These are phyloP conservation scores for Phycodurus eques DNA, from an alignment of 2,113 vertebrate genomes.

Conservation along the genomic window DNA sequence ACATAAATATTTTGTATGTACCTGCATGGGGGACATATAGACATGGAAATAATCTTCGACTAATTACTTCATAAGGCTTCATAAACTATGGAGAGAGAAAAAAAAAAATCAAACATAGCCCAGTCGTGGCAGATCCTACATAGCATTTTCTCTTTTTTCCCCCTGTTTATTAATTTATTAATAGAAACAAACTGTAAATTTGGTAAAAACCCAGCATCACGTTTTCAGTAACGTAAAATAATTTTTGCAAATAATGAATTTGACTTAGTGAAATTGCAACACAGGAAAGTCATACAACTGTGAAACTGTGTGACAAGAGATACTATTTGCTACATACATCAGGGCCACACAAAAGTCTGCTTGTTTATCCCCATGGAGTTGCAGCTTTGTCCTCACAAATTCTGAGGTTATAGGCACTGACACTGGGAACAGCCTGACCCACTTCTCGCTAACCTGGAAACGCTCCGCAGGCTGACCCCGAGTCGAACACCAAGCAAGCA, in stretches of 20 bases:
- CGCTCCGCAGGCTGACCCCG: slow-evolving; percentile 60
- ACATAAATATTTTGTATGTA: slow-evolving; percentile 41
- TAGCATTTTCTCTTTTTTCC: background rate
- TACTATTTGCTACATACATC: slow-evolving; percentile 7
- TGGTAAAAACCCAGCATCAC: background rate
- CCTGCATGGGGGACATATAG: slow-evolving; percentile 45
- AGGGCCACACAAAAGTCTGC: slow-evolving; percentile 43
- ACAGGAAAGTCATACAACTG: background rate
- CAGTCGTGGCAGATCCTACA: background rate
- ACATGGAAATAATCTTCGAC: slow-evolving; percentile 65
- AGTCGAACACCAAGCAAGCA: slow-evolving; percentile 41
- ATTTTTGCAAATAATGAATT: background rate
- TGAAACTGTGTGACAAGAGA: background rate
- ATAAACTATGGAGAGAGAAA: slow-evolving; percentile 19
- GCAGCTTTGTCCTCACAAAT: slow-evolving; percentile 55
- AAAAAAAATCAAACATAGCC: too few species aligned
- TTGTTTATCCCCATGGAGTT: slow-evolving; percentile 50
- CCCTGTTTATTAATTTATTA: background rate
- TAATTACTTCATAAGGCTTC: slow-evolving; percentile 59
- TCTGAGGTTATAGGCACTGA: slow-evolving; percentile 64
- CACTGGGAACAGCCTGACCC: slow-evolving; percentile 75
- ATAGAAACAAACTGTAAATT: background rate
- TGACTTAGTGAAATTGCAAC: slow-evolving; percentile 3
- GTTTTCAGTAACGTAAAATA: too few species aligned
- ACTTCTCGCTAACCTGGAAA: slow-evolving; percentile 73